Evolutionary conservation across 2,888 invertebrate species (phyloP).

Genomic region (Barypeithes pellucidus): DNA sequence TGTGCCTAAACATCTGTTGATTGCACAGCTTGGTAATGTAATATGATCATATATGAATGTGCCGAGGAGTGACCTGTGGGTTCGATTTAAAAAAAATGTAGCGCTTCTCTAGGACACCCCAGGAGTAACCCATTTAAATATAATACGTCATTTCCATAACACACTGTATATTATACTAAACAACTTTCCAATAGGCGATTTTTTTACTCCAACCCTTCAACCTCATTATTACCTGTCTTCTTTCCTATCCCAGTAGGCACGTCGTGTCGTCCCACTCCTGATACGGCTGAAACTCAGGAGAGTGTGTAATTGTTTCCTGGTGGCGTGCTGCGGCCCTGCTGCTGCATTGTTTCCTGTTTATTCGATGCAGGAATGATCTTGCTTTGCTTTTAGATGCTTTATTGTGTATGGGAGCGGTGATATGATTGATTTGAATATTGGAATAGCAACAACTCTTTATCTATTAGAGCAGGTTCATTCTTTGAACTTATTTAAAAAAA

Average conservation of each 20-base stretch:
- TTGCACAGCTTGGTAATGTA: too few species aligned
- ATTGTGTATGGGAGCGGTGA: background rate
- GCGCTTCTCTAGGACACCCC: too few species aligned
- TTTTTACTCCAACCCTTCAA: slow-evolving; percentile 17
- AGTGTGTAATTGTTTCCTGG: slow-evolving; percentile 40
- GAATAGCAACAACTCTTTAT: background rate
- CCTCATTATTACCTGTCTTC: slow-evolving; percentile 31
- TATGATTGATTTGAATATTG: slow-evolving; percentile 3
- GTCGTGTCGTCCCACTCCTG: slow-evolving; percentile 31
- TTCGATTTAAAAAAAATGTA: too few species aligned
- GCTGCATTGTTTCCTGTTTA: slow-evolving; percentile 42
- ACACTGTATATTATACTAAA: too few species aligned
- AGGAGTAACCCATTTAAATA: too few species aligned
- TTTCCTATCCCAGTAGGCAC: slow-evolving; percentile 23
- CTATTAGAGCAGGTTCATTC: too few species aligned
- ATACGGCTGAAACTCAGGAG: slow-evolving; percentile 34
- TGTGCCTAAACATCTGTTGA: too few species aligned
- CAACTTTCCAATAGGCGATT: too few species aligned
- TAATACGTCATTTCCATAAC: too few species aligned
- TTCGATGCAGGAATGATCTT: slow-evolving; percentile 34
- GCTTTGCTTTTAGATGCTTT: slow-evolving; percentile 27
- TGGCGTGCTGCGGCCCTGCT: slow-evolving; percentile 36
- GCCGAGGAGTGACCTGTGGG: too few species aligned
- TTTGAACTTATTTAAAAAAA: too few species aligned
- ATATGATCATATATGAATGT: too few species aligned